Base-by-base conservation (phyloP, 2,797 vertebrate species). In the Cuniculus paca region DNA sequence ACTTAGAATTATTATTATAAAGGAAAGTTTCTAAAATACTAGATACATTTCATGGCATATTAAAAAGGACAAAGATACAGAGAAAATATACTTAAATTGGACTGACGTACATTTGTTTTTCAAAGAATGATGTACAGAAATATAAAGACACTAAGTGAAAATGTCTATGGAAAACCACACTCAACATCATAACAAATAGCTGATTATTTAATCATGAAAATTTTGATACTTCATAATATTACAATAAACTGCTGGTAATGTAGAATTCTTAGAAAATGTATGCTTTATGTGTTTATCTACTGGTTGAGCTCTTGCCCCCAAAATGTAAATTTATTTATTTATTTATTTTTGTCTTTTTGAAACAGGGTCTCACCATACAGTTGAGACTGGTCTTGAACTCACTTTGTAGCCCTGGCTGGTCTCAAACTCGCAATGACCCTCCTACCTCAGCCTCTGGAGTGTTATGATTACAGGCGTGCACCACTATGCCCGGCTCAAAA, bases 51-150 rank as follows among this genome's bases (percentile, higher is more conserved):
- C 17, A 68, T 12, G 56, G 39, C n/a, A 48, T 45, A 91, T 86
- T 63, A 60, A 94, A 90, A 54, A 68, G 42, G 34, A 72, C 13
- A 85, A 80, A 78, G 17, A 85, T 10, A 75, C 0, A 28, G 12
- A 36, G 52, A 80, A 92, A 91, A 56, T 2, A 78, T 12, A 78
- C 63, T 84, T 93, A 81, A 84, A 42, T 42, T 56, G n/a, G 56
- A 91, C 36, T 42, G n/a, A 52, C 1, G 10, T 17, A 26, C 48
- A 42, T 34, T 74, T 94, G 17, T 80, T 84, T 79, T 42, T 61
- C 60, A 94, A 93, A 81, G 48, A 88, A 83, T 42, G 26, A 88
- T 56, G 22, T 6, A 54, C 4, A 79, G 70, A 94, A 81, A 93
- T 70, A 80, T 28, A 61, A 28, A 89, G 68, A 87, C 31, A 16